Conservation (phyloP, 2,113 vertebrate genomes). For the Ivindomyrus marchei region DNA sequence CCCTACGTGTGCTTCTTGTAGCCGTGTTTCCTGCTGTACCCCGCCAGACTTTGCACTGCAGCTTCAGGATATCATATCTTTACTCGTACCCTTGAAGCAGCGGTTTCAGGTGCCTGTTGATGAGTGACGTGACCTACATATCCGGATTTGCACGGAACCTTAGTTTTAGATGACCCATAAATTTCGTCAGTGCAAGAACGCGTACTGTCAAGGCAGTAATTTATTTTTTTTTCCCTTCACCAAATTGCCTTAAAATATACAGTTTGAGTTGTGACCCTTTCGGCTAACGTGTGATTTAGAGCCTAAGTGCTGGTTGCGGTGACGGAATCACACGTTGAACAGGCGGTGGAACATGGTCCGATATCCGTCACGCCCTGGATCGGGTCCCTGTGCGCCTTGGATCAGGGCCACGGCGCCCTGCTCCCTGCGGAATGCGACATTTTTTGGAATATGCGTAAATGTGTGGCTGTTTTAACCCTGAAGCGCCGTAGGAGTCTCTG, state of each 20-base stretch:
- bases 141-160: not conserved
- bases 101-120: not conserved
- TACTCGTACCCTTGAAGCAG: not conserved
- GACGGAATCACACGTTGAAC: not conserved
- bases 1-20: not conserved
- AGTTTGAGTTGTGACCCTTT: not conserved
- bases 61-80: not conserved
- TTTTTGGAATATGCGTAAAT: not conserved
- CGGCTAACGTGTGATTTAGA: not conserved
- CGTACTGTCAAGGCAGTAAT: not conserved
- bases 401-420: not conserved
- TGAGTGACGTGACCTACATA: not conserved
- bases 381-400: not conserved
- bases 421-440: not conserved
- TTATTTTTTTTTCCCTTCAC: no score
- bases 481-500: not conserved
- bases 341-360: not conserved
- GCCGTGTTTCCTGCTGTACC: not conserved
- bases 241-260: not conserved
- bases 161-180: not conserved
- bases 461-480: not conserved
- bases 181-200: not conserved
- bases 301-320: not conserved
- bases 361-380: not conserved
- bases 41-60: not conserved